A percentile compares a stretch with the other conserved stretches of the same genome.
phyloP scores from a whole-genome alignment of 1,140 invertebrate genomes.

The Riptortus pedestris region DNA sequence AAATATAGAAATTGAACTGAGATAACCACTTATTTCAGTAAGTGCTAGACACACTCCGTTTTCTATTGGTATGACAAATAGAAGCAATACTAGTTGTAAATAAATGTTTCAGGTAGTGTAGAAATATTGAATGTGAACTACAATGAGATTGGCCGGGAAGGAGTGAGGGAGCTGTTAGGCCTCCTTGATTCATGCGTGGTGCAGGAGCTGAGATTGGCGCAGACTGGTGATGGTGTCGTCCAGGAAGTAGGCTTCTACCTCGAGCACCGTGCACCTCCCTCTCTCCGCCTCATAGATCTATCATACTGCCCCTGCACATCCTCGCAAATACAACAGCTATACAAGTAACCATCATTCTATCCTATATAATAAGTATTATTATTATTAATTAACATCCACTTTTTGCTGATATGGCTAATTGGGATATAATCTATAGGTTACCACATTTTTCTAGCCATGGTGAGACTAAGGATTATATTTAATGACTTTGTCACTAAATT shows the following conservation, averaged over 20 bases:
- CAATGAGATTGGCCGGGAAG: slow-evolving; percentile 29
- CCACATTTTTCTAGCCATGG: no score
- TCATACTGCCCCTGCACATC: slow-evolving; percentile 15
- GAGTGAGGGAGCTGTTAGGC: slow-evolving; percentile 22
- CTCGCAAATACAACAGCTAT: slow-evolving; percentile 1
- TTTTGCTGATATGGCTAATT: no score
- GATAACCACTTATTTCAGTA: no score
- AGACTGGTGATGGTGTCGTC: slow-evolving; percentile 17
- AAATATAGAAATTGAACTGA: no score
- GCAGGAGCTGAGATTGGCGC: slow-evolving; percentile 10
- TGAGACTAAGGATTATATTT: no score
- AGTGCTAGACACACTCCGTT: no score
- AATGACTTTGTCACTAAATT: no score
- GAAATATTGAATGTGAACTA: slow-evolving; percentile 23
- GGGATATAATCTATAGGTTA: no score
- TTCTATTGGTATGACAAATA: no score
- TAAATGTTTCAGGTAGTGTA: slow-evolving; percentile 24
- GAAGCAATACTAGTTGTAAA: no score
- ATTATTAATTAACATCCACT: no score
- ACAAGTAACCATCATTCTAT: slow-evolving; percentile 17
- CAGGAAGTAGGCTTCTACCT: slow-evolving; percentile 24
- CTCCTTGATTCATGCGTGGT: slow-evolving; percentile 14
- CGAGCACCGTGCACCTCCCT: slow-evolving; percentile 12
- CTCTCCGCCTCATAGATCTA: slow-evolving; percentile 13
- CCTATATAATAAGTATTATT: background rate